These are phyloP conservation scores for Cyprinodon tularosa DNA, from an alignment of 2,113 vertebrate genomes.

Conservation along the genomic window DNA sequence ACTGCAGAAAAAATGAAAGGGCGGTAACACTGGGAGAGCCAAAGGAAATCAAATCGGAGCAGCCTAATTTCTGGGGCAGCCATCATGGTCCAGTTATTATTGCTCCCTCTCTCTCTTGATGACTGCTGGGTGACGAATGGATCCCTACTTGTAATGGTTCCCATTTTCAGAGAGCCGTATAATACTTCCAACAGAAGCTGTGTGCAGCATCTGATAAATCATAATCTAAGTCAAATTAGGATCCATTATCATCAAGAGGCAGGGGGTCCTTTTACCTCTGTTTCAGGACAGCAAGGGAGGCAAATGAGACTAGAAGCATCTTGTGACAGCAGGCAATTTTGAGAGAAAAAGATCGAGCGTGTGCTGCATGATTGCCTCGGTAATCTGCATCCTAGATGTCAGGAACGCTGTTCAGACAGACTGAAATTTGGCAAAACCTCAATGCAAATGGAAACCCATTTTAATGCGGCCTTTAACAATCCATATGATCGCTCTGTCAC, in stretches of 20 bases:
- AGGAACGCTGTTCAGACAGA: constrained; percentile 23
- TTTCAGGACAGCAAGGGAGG: constrained; percentile 36
- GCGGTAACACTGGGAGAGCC: constrained; percentile 17
- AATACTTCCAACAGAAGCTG: constrained; percentile 46
- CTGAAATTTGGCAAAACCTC: constrained; percentile 8
- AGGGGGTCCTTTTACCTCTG: constrained; percentile 40
- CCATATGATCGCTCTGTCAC: background rate
- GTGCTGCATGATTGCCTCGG: constrained; percentile 51
- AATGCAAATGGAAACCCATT: constrained; percentile 8
- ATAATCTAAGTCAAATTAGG: constrained; percentile 71
- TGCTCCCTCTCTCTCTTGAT: constrained; percentile 18
- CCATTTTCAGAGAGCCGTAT: constrained; percentile 60
- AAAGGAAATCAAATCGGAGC: constrained; percentile 60
- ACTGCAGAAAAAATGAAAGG: constrained; percentile 12
- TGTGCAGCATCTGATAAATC: constrained; percentile 67
- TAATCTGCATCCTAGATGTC: constrained; percentile 43
- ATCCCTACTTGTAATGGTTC: constrained; percentile 62
- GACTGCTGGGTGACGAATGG: constrained; percentile 55
- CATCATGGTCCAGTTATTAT: constrained; percentile 31
- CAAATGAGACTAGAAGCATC: constrained; percentile 57
- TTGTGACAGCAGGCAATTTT: constrained; percentile 65
- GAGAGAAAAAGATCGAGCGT: constrained; percentile 36
- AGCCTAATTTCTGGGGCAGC: constrained; percentile 62
- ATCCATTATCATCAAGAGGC: constrained; percentile 65
- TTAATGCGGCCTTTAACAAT: constrained; percentile 2